Percentiles rank a stretch among this genome's conserved stretches.
These are phyloP conservation scores for Harpagoxenus sublaevis DNA, from an alignment of 2,888 invertebrate species.

Conservation along the genomic window DNA sequence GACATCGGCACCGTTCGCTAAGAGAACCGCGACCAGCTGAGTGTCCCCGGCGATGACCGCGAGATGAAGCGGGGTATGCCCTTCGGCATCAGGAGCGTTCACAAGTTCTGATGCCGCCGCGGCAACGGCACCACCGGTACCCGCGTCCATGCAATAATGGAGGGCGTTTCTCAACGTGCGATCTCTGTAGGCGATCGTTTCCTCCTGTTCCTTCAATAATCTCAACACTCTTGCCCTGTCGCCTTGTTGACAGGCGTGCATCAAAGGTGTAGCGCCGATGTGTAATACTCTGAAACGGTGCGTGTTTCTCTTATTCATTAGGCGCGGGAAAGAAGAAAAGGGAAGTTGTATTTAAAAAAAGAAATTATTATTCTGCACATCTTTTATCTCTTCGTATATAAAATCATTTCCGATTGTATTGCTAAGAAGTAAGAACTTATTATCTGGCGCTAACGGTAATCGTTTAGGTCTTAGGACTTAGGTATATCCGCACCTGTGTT, in stretches of 20 bases:
- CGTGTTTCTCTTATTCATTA: not conserved
- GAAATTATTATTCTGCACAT: not conserved
- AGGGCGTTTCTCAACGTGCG: slow-evolving; percentile 94
- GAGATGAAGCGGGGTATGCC: slow-evolving; percentile 97
- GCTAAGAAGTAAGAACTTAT: not conserved
- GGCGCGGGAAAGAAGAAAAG: not conserved
- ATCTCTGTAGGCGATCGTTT: slow-evolving; percentile 91
- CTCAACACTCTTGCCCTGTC: slow-evolving; percentile 92
- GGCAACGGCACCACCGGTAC: slow-evolving; percentile 89
- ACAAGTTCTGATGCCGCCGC: slow-evolving; percentile 95
- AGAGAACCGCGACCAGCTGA: slow-evolving; percentile 93
- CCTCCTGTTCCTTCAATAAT: slow-evolving; percentile 90
- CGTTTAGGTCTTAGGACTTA: not conserved
- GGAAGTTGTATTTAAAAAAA: not conserved
- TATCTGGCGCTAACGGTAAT: not conserved
- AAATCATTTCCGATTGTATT: not conserved
- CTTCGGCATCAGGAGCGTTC: slow-evolving; percentile 95
- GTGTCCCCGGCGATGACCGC: slow-evolving; percentile 98
- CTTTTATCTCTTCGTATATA: not conserved
- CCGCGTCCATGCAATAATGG: slow-evolving; percentile 95
- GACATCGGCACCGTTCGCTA: slow-evolving; percentile 96
- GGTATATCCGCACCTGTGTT: not conserved
- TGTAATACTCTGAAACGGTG: slow-evolving; percentile 81
- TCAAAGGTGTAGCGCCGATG: slow-evolving; percentile 93
- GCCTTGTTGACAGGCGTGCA: slow-evolving; percentile 97